phyloP scores from a whole-genome alignment of 2,797 vertebrate genomes.

The Diceros bicornis region DNA sequence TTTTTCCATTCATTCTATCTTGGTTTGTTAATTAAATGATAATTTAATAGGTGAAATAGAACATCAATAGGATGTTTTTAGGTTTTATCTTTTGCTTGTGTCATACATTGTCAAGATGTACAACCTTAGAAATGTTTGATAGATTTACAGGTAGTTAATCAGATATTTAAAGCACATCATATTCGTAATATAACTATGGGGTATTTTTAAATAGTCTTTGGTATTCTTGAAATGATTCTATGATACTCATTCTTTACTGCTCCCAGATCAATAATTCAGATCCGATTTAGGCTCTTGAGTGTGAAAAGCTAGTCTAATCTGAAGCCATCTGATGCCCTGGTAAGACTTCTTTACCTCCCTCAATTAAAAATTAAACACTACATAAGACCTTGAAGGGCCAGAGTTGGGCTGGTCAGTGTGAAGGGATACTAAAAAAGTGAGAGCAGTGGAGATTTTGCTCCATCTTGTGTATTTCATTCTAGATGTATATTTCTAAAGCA shows the following conservation, averaged over 20 bases:
- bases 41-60: not conserved
- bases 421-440: not conserved
- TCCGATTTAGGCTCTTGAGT: not conserved
- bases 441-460: not conserved
- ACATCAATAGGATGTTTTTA: not conserved
- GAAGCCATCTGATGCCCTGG: not conserved
- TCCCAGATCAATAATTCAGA: not conserved
- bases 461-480: not conserved
- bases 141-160: not conserved
- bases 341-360: not conserved
- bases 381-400: not conserved
- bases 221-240: not conserved
- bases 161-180: not conserved
- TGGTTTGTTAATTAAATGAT: not conserved
- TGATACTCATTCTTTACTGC: not conserved
- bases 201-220: not conserved
- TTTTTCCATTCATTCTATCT: not conserved
- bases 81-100: not conserved
- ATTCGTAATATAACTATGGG: not conserved
- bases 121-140: not conserved
- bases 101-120: not conserved
- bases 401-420: not conserved
- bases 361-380: conserved; percentile 6
- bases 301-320: not conserved
- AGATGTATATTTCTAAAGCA: not conserved